Conservation (phyloP, 2,797 vertebrate species). For the Scarus forsteni region DNA sequence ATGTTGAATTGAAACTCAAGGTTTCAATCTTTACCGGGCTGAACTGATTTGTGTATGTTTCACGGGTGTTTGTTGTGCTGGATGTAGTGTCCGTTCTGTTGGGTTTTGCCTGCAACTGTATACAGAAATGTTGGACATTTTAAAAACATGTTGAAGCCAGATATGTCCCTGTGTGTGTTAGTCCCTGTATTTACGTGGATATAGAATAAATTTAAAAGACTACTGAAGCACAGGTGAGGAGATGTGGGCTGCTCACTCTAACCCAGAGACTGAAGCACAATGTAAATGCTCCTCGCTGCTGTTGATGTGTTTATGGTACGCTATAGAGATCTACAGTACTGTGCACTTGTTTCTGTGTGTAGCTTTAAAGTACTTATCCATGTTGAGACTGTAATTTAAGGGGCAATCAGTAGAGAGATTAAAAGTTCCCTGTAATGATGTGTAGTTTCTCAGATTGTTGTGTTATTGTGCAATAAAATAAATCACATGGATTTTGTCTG, state of each 20-base stretch:
- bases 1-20: not conserved
- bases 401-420: conserved; percentile 40
- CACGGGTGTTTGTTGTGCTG: conserved; percentile 48
- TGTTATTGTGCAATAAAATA: conserved; percentile 75
- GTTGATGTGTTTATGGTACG: conserved; percentile 54
- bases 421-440: conserved; percentile 50
- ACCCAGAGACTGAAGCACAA: conserved; percentile 65
- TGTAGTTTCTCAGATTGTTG: conserved; percentile 55
- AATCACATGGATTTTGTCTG: conserved; percentile 31
- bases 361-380: conserved; percentile 51
- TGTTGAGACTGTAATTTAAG: conserved; percentile 49
- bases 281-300: conserved; percentile 58
- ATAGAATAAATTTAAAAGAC: conserved; percentile 20
- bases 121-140: conserved; percentile 48
- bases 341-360: conserved; percentile 46
- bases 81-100: conserved; percentile 30
- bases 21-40: not conserved
- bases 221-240: conserved; percentile 47
- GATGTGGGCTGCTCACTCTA: conserved; percentile 35
- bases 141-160: conserved; percentile 15
- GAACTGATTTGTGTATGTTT: conserved; percentile 28
- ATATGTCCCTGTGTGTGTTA: conserved; percentile 48
- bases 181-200: conserved; percentile 44
- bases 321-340: conserved; percentile 35
- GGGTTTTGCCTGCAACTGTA: conserved; percentile 35